These are phyloP conservation scores for Todiramphus saurophagus DNA, from an alignment of 2,113 vertebrate species.

Conservation along the genomic window DNA sequence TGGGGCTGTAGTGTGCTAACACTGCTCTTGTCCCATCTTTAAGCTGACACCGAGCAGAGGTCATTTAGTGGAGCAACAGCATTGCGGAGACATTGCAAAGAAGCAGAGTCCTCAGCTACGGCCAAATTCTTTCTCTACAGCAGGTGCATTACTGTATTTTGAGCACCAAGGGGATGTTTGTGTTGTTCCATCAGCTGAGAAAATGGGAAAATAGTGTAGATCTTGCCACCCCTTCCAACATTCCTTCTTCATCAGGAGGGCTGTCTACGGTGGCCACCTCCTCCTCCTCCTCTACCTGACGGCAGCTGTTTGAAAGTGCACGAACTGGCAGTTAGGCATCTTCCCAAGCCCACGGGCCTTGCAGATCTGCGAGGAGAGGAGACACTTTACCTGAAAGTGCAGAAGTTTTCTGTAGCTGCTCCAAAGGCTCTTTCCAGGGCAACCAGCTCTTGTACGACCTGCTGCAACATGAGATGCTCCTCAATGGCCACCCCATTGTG, in stretches of 20 bases:
- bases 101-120: background rate
- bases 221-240: background rate
- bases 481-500: accelerated
- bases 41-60: background rate
- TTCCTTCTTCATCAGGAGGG: background rate
- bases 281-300: background rate
- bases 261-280: background rate
- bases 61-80: background rate
- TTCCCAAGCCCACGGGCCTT: background rate
- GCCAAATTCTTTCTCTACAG: background rate
- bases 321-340: background rate
- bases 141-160: background rate
- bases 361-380: background rate
- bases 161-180: background rate
- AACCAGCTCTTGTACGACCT: background rate
- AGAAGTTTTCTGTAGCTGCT: background rate
- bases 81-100: background rate
- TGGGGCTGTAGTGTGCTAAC: background rate
- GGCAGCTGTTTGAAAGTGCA: background rate
- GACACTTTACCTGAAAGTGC: background rate
- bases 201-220: background rate
- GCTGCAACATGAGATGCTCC: background rate
- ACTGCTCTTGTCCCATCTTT: background rate
- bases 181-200: background rate
- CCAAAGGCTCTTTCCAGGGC: background rate